Conservation (phyloP, 1,140 invertebrate species). For the Centruroides vittatus region DNA sequence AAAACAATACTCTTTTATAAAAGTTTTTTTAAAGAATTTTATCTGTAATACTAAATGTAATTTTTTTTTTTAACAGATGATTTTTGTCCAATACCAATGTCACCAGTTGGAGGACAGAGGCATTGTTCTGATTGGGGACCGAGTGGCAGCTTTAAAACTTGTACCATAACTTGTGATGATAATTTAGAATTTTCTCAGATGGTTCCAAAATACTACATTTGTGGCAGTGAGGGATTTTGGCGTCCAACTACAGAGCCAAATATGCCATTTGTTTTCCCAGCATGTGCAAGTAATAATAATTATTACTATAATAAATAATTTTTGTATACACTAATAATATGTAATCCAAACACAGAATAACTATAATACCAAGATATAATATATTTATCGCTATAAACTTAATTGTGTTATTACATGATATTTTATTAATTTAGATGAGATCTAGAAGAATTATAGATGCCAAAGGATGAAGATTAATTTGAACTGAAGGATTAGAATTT, state of each 20-base stretch:
- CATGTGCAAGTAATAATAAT: constrained; percentile 46
- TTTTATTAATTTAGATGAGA: no score
- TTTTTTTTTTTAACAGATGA: constrained; percentile 34
- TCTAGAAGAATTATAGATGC: no score
- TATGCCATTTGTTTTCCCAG: constrained; percentile 69
- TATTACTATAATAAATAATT: background rate
- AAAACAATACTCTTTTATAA: no score
- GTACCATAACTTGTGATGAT: constrained; percentile 67
- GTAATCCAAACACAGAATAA: background rate
- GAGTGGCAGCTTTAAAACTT: constrained; percentile 48
- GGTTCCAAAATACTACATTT: constrained; percentile 88
- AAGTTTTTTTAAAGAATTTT: no score
- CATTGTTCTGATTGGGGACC: constrained; percentile 91
- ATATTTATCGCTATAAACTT: background rate
- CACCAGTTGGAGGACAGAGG: constrained; percentile 77
- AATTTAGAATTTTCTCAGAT: constrained; percentile 76
- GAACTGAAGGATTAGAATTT: no score
- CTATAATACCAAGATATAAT: no score
- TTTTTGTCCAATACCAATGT: constrained; percentile 70
- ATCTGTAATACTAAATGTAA: no score
- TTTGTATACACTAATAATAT: background rate
- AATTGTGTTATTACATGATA: no score
- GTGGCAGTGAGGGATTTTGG: constrained; percentile 93
- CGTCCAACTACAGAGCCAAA: constrained; percentile 64
- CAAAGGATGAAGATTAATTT: no score